Conservation (phyloP, 2,797 vertebrate species). For the Mormyrops attenuatus region DNA sequence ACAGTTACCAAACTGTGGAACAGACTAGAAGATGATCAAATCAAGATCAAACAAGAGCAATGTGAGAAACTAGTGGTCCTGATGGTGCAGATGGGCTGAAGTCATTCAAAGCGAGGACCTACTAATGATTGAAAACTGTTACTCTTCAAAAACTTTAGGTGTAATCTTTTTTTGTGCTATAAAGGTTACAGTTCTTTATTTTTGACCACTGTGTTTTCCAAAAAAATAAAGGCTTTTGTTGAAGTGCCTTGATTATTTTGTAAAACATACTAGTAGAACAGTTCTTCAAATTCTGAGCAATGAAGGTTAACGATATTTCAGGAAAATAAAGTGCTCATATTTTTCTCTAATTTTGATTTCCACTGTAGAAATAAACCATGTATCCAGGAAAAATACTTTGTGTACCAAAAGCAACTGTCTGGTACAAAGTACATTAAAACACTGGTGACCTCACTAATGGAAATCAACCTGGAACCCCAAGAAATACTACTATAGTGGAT, state of each 20-base stretch:
- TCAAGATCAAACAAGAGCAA: neutral
- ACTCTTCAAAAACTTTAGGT: neutral
- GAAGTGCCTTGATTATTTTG: neutral
- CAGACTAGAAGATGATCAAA: neutral
- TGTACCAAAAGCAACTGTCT: neutral
- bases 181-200: neutral
- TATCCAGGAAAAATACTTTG: neutral
- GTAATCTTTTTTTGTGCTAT: neutral
- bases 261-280: neutral
- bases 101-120: neutral
- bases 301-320: neutral
- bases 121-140: neutral
- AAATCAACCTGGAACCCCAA: neutral
- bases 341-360: neutral
- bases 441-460: neutral
- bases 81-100: neutral
- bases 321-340: neutral
- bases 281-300: neutral
- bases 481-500: neutral
- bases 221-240: neutral
- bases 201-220: neutral
- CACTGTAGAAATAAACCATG: neutral
- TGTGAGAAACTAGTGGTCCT: neutral
- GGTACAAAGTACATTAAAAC: neutral
- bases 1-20: neutral